Evolutionary conservation across 2,888 invertebrate species (phyloP), one percentile per base, ranked within the genome.

Genomic region (Zygothrica quintamaculata): DNA sequence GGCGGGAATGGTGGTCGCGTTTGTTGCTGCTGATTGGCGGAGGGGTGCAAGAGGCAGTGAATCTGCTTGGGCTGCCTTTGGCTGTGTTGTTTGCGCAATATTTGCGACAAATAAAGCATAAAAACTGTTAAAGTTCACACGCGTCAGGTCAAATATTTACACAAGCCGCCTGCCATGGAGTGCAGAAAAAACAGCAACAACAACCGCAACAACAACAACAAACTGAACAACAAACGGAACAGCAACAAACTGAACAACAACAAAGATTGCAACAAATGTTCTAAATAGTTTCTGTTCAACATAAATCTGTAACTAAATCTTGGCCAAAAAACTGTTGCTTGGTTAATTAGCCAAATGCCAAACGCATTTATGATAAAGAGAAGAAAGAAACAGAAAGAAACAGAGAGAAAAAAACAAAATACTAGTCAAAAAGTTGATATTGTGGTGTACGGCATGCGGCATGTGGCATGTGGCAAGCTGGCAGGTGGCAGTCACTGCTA

Each of bases 51-150:
- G 8, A 2, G 31, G 52, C 29, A 5, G 52, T 13, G 36, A 12
- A n/a, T 25, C 36, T 42, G 73, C 52, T 44, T 43, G 43, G 51
- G 50, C 43, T 58, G 58, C 31, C 40, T 59, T n/a, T n/a, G n/a
- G n/a, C n/a, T 58, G 44, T 62, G 50, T 50, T 84, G 80, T 84
- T 84, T 84, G 80, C 86, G 80, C 84, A 84, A 85, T 84, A 84
- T 85, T 86, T 86, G 84, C 84, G 86, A 82, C 84, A 84, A 84
- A 84, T 84, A 84, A 84, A 86, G 84, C 84, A 84, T 80, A 80
- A 84, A 80, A 85, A 85, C 77, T 82, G 82, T 82, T 79, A 79
- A 82, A 84, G 84, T 81, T 86, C 86, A 84, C 86, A 84, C 84
- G 86, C 84, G 80, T 77, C 86, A 84, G 82, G 80, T 84, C 86